Conservation (phyloP, 2,888 invertebrate genomes). For the Podabrus alpinus region DNA sequence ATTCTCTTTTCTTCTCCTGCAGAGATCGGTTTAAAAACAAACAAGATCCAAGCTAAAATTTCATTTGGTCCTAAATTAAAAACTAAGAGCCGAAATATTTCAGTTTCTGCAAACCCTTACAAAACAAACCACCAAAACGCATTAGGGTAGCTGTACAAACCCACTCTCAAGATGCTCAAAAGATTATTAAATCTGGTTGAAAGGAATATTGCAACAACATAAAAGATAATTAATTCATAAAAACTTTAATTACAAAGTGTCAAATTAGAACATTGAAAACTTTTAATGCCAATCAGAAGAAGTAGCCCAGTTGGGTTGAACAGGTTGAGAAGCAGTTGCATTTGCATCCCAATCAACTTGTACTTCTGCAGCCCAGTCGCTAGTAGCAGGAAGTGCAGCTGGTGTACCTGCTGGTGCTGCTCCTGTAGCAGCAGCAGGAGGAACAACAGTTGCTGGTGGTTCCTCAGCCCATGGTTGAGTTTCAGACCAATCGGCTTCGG, state of each 20-base stretch:
- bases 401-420: not conserved
- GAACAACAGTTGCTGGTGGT: conserved; percentile 32
- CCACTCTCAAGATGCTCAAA: too few species aligned
- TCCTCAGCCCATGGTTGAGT: conserved; percentile 57
- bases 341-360: conserved; percentile 64
- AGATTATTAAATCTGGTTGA: too few species aligned
- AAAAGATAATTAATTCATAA: not conserved
- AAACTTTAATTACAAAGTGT: not conserved
- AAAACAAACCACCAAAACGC: too few species aligned
- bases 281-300: conserved; percentile 63
- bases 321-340: conserved; percentile 50
- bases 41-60: too few species aligned
- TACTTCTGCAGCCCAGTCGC: conserved; percentile 58
- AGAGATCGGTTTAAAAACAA: too few species aligned
- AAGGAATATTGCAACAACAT: too few species aligned
- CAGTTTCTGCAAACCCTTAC: too few species aligned
- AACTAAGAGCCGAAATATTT: too few species aligned
- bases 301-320: conserved; percentile 65
- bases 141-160: too few species aligned
- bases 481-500: conserved; percentile 62
- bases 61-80: too few species aligned
- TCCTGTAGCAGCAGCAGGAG: not conserved
- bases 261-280: not conserved
- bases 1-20: too few species aligned
- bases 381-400: conserved; percentile 41